Percentiles rank a stretch among this genome's conserved stretches.
phyloP scores from a whole-genome alignment of 2,113 vertebrate species.

The Chloropsis cyanopogon region DNA sequence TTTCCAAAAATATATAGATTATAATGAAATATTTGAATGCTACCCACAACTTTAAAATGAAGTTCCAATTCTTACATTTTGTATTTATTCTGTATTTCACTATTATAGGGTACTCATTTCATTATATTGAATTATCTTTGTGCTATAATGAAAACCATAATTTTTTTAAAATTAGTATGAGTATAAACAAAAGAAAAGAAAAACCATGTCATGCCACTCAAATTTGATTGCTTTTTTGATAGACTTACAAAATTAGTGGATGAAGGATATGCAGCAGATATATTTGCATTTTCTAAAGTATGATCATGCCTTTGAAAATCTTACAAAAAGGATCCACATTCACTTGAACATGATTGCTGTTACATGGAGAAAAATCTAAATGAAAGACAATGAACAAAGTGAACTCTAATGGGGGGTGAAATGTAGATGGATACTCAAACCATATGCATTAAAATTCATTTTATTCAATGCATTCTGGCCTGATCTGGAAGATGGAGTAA shows the following conservation, averaged over 20 bases:
- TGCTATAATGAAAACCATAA: conserved; percentile 31
- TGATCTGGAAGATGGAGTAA: background rate
- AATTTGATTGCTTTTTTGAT: conserved; percentile 47
- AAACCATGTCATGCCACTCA: background rate
- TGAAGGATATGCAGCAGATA: background rate
- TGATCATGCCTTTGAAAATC: conserved; percentile 9
- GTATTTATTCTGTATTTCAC: background rate
- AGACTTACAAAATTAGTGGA: conserved; percentile 42
- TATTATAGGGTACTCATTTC: background rate
- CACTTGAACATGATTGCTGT: background rate
- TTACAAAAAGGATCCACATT: background rate
- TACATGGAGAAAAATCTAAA: background rate
- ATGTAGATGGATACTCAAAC: background rate
- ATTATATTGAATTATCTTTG: background rate
- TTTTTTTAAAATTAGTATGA: conserved; percentile 7
- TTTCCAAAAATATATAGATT: background rate
- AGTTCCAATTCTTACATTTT: background rate
- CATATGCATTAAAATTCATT: background rate
- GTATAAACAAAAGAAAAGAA: conserved; percentile 34
- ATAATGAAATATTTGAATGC: conserved; percentile 11
- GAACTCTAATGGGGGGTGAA: background rate
- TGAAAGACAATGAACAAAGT: background rate
- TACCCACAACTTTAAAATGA: background rate
- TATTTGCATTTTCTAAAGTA: conserved; percentile 29
- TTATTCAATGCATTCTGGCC: background rate